Base-by-base conservation (phyloP, 1,140 invertebrate species). In the Metopolophium dirhodum region DNA sequence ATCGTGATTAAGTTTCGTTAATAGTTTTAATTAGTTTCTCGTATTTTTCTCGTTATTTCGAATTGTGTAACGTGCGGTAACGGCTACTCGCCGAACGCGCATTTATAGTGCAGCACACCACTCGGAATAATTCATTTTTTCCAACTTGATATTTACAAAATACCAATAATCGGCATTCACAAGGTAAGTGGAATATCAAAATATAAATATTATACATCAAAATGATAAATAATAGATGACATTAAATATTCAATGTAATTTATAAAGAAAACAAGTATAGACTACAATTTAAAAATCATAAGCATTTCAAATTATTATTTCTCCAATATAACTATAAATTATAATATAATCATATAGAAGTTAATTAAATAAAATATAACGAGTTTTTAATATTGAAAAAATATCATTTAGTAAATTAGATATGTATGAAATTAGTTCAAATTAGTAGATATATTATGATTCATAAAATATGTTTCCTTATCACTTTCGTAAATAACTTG, bases 171-270 rank as follows among this genome's bases (percentile, higher is more conserved):
- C 30, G 47, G 47, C 30, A 83, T 51, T 35, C 22, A 82, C 91
- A 77, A 92, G 91, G 91, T 92, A 92, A 77, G 91, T 83, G 41
- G 11, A 47, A 45, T 91, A n/a, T 45, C n/a, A 22, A 90, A 54
- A 47, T 91, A 47, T 18, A 77, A 49, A 2, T 54, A n/a, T 14
- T 23, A 41, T 89, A 57, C 1, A 22, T 20, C n/a, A 49, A 88
- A 35, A 49, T 41, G 6, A 9, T 20, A 35, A 35, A 49, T 41
- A 1, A 35, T 20, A 35, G n/a, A 88, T 35, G 7, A 35, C 1
- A 85, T 41, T 77, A n/a, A 77, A 77, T 77, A 77, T 77, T 18
- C 30, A n/a, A 77, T 8, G n/a, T 18, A 77, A 77, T 77, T 77
- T n/a, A 77, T 85, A 45, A 45, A 85, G 1, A 85, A 45, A 26